Base-by-base conservation (phyloP, 1,140 invertebrate species). In the Acromyrmex echinatior region DNA sequence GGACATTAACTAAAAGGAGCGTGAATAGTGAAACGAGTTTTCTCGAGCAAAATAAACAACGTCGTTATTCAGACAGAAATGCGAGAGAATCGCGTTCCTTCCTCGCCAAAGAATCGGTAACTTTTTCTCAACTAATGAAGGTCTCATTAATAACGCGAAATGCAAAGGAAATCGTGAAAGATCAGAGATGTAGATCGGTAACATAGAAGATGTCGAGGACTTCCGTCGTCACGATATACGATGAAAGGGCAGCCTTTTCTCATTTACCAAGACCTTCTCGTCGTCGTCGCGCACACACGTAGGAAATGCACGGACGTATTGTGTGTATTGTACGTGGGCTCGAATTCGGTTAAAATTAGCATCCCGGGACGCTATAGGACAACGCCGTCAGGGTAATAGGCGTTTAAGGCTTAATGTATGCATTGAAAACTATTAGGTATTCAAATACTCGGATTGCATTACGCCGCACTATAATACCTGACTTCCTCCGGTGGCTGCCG, bases 391-490 rank as follows among this genome's bases (percentile, higher is more conserved):
- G 91, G 88, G 88, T 93, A 93, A 93, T 91, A 89, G 92, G 88
- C 92, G 82, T 93, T 93, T 92, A 91, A 90, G 87, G 90, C 86
- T 92, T 94, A 93, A 94, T 94, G 91, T 93, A 94, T 94, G 93
- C 93, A 94, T 93, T 94, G 93, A 94, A 93, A 93, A 93, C 92
- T 93, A 94, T 94, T 93, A 94, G 92, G 91, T 93, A 94, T 93
- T 94, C 93, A 94, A 94, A 93, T 94, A 94, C 93, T 88, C 90
- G 92, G 92, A 94, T 94, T 93, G 93, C 91, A 93, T 94, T 93
- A 93, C 91, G 88, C 86, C 88, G 90, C 84, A 76, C 85, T 90
- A 85, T 92, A 93, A 92, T 92, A 92, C 88, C 84, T 73, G 86
- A 92, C 91, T 93, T 93, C 92, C 92, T 93, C 66, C 91, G 73